Evolutionary conservation across 1,140 invertebrate species (phyloP).

Genomic region (Calycopis cecrops): DNA sequence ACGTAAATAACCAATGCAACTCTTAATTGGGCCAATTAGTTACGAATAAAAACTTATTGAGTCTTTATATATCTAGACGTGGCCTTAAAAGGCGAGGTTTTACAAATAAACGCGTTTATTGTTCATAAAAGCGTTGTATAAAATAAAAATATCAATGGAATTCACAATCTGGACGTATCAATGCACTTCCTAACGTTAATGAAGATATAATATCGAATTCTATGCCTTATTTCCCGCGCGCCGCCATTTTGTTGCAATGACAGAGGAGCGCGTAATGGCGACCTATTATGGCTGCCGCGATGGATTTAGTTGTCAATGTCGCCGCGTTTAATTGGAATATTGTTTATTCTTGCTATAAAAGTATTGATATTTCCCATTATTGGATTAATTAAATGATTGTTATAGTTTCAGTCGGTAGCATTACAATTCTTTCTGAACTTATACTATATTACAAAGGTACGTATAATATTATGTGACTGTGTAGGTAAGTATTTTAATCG

Average conservation of each 20-base stretch:
- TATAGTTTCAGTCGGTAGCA: no score
- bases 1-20: neutral
- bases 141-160: conserved; percentile 39
- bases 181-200: conserved; percentile 61
- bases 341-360: conserved; percentile 40
- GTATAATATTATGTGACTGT: no score
- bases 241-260: conserved; percentile 61
- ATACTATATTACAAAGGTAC: no score
- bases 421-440: no score
- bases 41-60: conserved; percentile 4
- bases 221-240: conserved; percentile 56
- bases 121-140: neutral
- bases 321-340: conserved; percentile 58
- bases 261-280: conserved; percentile 56
- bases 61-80: neutral
- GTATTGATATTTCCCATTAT: no score
- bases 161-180: conserved; percentile 54
- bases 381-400: no score
- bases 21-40: conserved; percentile 5
- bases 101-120: neutral
- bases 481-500: no score
- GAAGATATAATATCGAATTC: conserved; percentile 69
- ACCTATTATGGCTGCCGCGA: conserved; percentile 55
- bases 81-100: conserved; percentile 2
- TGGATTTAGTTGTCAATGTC: conserved; percentile 70